These are phyloP conservation scores for Oryctolagus cuniculus DNA, from an alignment of 2,113 vertebrate species.

Conservation along the genomic window mOryCun1.1 NC_091450.1:48202001-48202500, in stretches of 20 bases:
- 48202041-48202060: conserved; percentile 60
- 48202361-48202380: conserved; percentile 20
- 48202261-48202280: conserved; percentile 73
- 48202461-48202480: background rate
- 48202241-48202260: conserved; percentile 81
- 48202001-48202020: background rate
- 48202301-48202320: conserved; percentile 37
- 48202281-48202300: conserved; percentile 70
- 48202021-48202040: conserved; percentile 61
- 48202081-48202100: conserved; percentile 54
- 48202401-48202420: background rate
- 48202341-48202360: conserved; percentile 30
- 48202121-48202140: conserved; percentile 41
- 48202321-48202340: conserved; percentile 31
- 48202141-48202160: conserved; percentile 79
- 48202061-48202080: conserved; percentile 30
- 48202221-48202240: conserved; percentile 82
- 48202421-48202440: background rate
- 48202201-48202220: conserved; percentile 75
- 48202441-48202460: background rate
- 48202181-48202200: conserved; percentile 83
- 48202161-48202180: conserved; percentile 82
- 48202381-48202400: conserved; percentile 21
- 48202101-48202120: background rate
- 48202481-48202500: background rate